Evolutionary conservation across 2,797 vertebrate genomes (phyloP), one percentile per base, ranked within the genome.

Genomic region (Hoplostethus atlanticus): DNA sequence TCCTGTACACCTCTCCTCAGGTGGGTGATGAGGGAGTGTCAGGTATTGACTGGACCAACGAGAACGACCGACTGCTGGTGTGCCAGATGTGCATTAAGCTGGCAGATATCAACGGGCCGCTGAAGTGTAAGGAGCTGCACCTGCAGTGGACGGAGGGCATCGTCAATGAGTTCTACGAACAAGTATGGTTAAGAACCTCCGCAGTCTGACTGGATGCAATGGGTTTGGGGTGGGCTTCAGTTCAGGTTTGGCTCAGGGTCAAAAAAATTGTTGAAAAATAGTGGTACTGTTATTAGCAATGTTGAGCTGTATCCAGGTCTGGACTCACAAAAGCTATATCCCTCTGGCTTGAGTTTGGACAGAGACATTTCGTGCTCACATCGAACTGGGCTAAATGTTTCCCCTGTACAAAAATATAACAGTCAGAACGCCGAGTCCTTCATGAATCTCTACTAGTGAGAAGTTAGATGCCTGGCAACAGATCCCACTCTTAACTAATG

Each of bases 81-180:
- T 99, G 98, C 71, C 97, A 99, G 87, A 99, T 99, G 97, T 99
- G 98, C 87, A 99, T 99, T 87, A 99, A 99, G 71, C 89, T 99
- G 74, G 98, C 98, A 1, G 98, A 99, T 69, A 97, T 99, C 84
- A 99, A 99, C 0, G 98, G 98, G 1, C 98, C 98, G 0, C 94
- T 98, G 52, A 99, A 99, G 73, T 93, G 94, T 92, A 98, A 98
- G 84, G 97, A 98, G 8, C 93, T 99, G 40, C 98, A 99, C 79
- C 94, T 99, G 75, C 96, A 96, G 85, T 99, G 98, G 98, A 99
- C 98, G 0, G 96, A 98, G 73, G 98, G 98, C 80, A 99, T 99
- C 1, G 97, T 99, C 78, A 99, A 98, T 53, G 98, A 99, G 87
- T 99, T 99, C 91, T 99, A 99, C 30, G 89, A 94, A 85, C 93